Evolutionary conservation across 2,113 vertebrate genomes (phyloP).

Genomic region (Piaya cayana): DNA sequence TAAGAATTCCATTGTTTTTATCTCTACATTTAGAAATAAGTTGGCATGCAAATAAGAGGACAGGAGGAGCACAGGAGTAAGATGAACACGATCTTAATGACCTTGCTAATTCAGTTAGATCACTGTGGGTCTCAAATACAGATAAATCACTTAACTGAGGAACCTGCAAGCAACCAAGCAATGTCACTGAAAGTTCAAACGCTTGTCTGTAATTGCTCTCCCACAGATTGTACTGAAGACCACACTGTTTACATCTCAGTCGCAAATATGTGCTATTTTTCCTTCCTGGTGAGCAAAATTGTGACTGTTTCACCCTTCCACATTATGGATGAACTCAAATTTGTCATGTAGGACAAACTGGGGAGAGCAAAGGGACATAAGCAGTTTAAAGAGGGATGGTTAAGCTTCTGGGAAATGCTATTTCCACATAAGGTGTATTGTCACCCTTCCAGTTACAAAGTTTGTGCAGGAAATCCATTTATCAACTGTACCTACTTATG

Average conservation of each 20-base stretch:
- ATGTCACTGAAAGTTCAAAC: neutral
- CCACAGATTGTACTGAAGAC: neutral
- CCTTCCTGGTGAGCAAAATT: neutral
- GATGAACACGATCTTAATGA: neutral
- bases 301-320: neutral
- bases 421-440: neutral
- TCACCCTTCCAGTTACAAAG: neutral
- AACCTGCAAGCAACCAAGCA: neutral
- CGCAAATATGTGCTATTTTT: neutral
- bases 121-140: neutral
- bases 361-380: neutral
- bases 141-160: neutral
- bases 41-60: neutral
- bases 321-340: neutral
- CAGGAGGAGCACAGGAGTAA: neutral
- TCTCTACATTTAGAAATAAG: neutral
- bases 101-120: neutral
- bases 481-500: neutral
- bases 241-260: neutral
- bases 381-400: neutral
- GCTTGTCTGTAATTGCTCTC: accelerated
- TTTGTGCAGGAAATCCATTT: neutral
- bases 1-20: neutral
- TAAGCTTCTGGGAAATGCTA: neutral
- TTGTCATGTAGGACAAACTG: neutral